phyloP scores from a whole-genome alignment of 2,888 invertebrate species.

The Abscondita cerata region DNA sequence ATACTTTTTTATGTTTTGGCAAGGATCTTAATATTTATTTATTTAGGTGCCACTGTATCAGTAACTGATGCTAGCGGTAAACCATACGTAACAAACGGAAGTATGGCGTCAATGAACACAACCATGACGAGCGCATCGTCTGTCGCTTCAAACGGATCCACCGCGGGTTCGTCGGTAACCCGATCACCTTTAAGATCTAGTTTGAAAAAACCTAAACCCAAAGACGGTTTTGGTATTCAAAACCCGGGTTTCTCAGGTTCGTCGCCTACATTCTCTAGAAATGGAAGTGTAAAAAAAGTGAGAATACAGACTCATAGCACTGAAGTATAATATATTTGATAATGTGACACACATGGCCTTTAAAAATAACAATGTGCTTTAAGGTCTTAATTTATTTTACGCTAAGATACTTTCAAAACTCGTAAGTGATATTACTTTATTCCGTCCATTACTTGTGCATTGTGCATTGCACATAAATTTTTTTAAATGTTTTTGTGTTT shows the following conservation, averaged over 20 bases:
- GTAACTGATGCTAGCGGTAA: slow-evolving; percentile 89
- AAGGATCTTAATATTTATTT: no score
- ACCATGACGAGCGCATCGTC: slow-evolving; percentile 64
- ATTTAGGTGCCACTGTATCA: slow-evolving; percentile 71
- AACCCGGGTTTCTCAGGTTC: slow-evolving; percentile 86
- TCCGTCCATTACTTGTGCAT: slow-evolving; percentile 21
- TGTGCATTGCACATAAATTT: slow-evolving; percentile 18
- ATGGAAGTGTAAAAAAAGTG: slow-evolving; percentile 89
- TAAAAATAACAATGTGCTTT: slow-evolving; percentile 2
- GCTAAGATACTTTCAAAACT: neutral
- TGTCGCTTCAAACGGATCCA: slow-evolving; percentile 60
- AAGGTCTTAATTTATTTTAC: slow-evolving; percentile 10
- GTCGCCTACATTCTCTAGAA: slow-evolving; percentile 82
- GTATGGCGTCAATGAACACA: slow-evolving; percentile 77
- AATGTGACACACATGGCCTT: neutral
- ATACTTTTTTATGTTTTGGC: neutral
- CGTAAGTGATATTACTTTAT: slow-evolving; percentile 24
- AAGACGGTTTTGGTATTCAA: slow-evolving; percentile 79
- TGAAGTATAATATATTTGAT: slow-evolving; percentile 64
- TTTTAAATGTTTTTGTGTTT: slow-evolving; percentile 18
- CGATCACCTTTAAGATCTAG: slow-evolving; percentile 78
- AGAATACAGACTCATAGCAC: slow-evolving; percentile 92
- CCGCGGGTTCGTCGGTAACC: slow-evolving; percentile 59
- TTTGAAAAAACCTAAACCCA: slow-evolving; percentile 79
- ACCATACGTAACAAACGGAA: slow-evolving; percentile 72